These are phyloP conservation scores for Drosophila santomea DNA, from an alignment of 1,140 invertebrate genomes.

Conservation along the genomic window DNA sequence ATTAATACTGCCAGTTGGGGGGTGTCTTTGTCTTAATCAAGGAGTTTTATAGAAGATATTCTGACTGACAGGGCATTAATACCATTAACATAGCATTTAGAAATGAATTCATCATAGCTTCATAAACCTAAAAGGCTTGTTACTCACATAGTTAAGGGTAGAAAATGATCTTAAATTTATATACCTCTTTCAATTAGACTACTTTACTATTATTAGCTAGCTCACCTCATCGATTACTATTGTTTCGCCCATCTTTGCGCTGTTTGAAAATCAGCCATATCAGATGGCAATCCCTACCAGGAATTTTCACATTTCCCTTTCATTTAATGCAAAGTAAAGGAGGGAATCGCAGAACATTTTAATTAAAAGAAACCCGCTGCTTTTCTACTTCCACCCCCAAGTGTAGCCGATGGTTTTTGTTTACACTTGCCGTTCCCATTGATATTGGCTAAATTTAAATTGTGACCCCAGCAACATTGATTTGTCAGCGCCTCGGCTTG, in stretches of 20 bases:
- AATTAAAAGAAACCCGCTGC: constrained; percentile 24
- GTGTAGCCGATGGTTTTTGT: not conserved
- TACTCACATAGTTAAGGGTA: too few relatives aligned
- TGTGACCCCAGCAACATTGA: constrained; percentile 55
- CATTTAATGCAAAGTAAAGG: constrained; percentile 2
- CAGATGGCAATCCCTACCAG: constrained; percentile 16
- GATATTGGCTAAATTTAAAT: constrained; percentile 76
- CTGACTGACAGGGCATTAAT: not conserved
- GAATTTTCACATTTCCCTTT: constrained; percentile 9
- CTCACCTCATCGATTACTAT: not conserved
- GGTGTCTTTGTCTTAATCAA: constrained; percentile 13
- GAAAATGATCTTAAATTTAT: too few relatives aligned
- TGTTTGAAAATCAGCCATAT: constrained; percentile 11
- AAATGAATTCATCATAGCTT: too few relatives aligned
- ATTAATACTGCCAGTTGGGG: constrained; percentile 1
- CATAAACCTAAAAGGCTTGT: too few relatives aligned
- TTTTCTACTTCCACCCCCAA: not conserved
- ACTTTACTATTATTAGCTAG: not conserved
- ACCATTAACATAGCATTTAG: not conserved
- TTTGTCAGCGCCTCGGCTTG: constrained; percentile 64
- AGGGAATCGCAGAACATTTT: constrained; percentile 28
- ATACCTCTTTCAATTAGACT: not conserved
- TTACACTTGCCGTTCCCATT: constrained; percentile 27
- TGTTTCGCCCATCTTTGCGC: not conserved
- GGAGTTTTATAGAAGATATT: not conserved